phyloP scores from a whole-genome alignment of 2,888 invertebrate species.

The Drosophila parthenogenetica region DNA sequence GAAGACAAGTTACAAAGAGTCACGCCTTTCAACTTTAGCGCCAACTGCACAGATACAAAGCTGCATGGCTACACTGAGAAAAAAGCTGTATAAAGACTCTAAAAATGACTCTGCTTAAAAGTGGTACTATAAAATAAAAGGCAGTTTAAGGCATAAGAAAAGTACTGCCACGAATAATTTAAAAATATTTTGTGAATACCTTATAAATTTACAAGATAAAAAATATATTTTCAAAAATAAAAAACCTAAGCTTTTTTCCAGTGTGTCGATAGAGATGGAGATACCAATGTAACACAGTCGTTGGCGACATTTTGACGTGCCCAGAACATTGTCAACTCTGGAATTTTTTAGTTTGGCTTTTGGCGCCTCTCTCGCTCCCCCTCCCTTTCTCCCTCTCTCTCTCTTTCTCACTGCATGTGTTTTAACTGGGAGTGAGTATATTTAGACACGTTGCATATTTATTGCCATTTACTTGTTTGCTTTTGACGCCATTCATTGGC shows the following conservation, averaged over 20 bases:
- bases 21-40: slow-evolving; percentile 69
- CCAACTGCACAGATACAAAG: slow-evolving; percentile 45
- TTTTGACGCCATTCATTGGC: slow-evolving; percentile 41
- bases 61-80: slow-evolving; percentile 12
- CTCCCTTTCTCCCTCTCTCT: background rate
- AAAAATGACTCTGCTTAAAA: no score
- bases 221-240: no score
- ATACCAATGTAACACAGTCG: slow-evolving; percentile 16
- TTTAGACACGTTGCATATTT: slow-evolving; percentile 57
- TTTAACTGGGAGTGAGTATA: slow-evolving; percentile 13
- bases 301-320: slow-evolving; percentile 68
- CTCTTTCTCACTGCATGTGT: background rate
- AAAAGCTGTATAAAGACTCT: background rate
- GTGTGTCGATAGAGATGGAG: slow-evolving; percentile 21
- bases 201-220: no score
- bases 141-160: no score
- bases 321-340: slow-evolving; percentile 65
- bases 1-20: slow-evolving; percentile 41
- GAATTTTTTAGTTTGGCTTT: slow-evolving; percentile 50
- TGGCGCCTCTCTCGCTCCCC: slow-evolving; percentile 19
- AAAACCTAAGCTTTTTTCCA: background rate
- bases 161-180: no score
- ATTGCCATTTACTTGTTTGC: slow-evolving; percentile 45
- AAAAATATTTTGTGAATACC: no score
- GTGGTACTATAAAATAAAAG: no score